Conservation (phyloP, 2,797 vertebrate species). For the Darevskia nairensis region DNA sequence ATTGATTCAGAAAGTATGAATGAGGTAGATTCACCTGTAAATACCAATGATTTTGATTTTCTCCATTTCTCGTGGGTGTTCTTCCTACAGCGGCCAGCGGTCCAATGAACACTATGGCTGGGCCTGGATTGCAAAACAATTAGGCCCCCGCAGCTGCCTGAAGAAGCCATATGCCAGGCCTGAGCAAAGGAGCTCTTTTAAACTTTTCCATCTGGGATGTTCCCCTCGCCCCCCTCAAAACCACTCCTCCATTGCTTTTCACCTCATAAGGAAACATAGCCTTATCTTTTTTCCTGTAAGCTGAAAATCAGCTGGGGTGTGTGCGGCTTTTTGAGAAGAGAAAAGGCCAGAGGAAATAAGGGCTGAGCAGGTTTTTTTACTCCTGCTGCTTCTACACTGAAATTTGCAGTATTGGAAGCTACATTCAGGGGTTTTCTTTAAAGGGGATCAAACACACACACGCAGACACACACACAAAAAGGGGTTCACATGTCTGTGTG, state of each 20-base stretch:
- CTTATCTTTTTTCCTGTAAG: not conserved
- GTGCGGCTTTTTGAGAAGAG: not conserved
- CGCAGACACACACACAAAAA: too few relatives aligned
- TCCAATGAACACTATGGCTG: too few relatives aligned
- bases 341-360: not conserved
- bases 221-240: not conserved
- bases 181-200: not conserved
- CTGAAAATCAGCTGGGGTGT: not conserved
- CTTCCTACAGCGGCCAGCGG: too few relatives aligned
- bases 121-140: too few relatives aligned
- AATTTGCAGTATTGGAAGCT: not conserved
- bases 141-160: not conserved
- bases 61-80: too few relatives aligned
- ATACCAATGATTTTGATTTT: too few relatives aligned
- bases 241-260: not conserved
- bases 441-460: too few relatives aligned
- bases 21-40: too few relatives aligned
- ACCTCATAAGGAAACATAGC: not conserved
- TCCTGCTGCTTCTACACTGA: not conserved
- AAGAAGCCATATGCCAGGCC: not conserved
- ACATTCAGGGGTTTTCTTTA: too few relatives aligned
- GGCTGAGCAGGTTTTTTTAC: not conserved
- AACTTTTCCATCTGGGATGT: not conserved
- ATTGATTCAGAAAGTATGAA: too few relatives aligned
- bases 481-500: not conserved